Percentiles rank a stretch among this genome's conserved stretches.
Conservation (phyloP, 2,888 invertebrate genomes). For the Papilio gigon region DNA sequence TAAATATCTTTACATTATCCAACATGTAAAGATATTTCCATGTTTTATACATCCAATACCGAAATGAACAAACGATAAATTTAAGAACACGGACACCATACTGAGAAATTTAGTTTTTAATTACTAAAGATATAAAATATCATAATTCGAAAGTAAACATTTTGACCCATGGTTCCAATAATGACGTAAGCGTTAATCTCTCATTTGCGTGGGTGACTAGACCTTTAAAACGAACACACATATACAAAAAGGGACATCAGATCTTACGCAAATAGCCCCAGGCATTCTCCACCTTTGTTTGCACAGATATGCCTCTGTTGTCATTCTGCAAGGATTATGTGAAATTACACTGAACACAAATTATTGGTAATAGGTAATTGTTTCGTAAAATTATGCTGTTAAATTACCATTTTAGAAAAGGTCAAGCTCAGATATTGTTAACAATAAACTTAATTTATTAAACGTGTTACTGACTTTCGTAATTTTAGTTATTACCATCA, state of each 20-base stretch:
- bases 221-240: constrained; percentile 37
- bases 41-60: too few species aligned
- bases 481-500: neutral
- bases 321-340: constrained; percentile 4
- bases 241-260: constrained; percentile 40
- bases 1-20: too few species aligned
- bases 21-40: too few species aligned
- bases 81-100: neutral
- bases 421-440: neutral
- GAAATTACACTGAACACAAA: constrained; percentile 16
- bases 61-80: too few species aligned
- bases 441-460: neutral
- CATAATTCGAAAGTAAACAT: neutral
- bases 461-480: neutral
- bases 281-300: constrained; percentile 29
- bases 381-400: neutral
- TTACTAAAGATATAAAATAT: neutral
- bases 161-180: constrained; percentile 29
- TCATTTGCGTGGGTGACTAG: constrained; percentile 39
- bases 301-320: constrained; percentile 17
- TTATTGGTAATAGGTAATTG: constrained; percentile 11
- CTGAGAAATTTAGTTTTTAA: neutral
- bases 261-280: constrained; percentile 39
- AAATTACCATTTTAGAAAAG: constrained; percentile 5
- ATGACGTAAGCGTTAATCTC: constrained; percentile 33